Conservation (phyloP, 2,113 vertebrate genomes). For the Syngnathus floridae region DNA sequence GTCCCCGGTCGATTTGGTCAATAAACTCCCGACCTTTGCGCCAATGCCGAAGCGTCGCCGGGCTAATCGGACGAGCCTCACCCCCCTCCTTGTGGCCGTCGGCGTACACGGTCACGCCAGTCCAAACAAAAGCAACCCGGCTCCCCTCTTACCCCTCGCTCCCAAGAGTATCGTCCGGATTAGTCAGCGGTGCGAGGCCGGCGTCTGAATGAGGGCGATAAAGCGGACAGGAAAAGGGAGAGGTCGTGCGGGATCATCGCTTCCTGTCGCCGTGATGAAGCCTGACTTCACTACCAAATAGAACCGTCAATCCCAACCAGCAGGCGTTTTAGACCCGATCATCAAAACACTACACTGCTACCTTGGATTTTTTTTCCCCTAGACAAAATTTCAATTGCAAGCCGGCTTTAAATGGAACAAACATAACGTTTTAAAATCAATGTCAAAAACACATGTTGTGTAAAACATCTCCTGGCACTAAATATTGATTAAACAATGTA, state of each 20-base stretch:
- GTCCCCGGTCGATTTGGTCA: constrained; percentile 46
- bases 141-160: neutral
- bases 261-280: neutral
- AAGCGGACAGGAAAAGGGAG: neutral
- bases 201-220: constrained; percentile 1
- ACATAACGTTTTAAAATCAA: no score
- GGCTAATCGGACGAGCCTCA: constrained; percentile 30
- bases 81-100: constrained; percentile 2
- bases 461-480: no score
- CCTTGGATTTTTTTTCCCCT: neutral
- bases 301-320: neutral
- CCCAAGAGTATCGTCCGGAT: constrained; percentile 20
- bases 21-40: constrained; percentile 54
- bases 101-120: constrained; percentile 9
- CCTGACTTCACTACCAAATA: neutral
- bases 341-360: neutral
- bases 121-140: neutral
- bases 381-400: no score
- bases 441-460: no score
- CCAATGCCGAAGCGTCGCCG: constrained; percentile 23
- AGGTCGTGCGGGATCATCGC: constrained; percentile 1
- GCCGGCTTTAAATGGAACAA: no score
- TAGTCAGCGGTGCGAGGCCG: constrained; percentile 1
- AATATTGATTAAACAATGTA: neutral
- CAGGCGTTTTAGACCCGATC: neutral